phyloP scores from a whole-genome alignment of 2,797 vertebrate species.

The Knipowitschia caucasica region DNA sequence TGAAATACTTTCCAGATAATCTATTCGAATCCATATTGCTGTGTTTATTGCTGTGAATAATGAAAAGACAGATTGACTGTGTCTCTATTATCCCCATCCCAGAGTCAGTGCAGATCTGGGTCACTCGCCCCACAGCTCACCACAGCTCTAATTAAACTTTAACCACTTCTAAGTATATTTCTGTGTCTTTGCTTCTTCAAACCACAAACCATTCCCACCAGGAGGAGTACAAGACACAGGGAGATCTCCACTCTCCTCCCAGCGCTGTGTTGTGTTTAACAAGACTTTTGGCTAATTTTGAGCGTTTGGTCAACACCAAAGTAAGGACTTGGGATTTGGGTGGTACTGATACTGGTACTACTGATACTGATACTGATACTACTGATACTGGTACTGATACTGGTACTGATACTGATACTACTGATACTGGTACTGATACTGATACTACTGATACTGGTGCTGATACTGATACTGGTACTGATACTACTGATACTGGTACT shows the following conservation, averaged over 20 bases:
- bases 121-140: conserved; percentile 65
- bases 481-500: conserved; percentile 4
- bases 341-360: conserved; percentile 8
- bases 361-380: conserved; percentile 5
- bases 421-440: too few species aligned
- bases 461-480: too few species aligned
- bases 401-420: too few species aligned
- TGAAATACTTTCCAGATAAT: conserved; percentile 21
- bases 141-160: conserved; percentile 74
- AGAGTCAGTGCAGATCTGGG: conserved; percentile 69
- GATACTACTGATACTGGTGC: conserved; percentile 5
- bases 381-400: conserved; percentile 4
- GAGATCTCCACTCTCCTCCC: conserved; percentile 19
- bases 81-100: conserved; percentile 54
- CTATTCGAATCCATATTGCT: conserved; percentile 9
- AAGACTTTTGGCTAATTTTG: conserved; percentile 11
- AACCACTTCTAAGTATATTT: conserved; percentile 75
- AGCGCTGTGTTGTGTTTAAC: conserved; percentile 18
- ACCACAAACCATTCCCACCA: conserved; percentile 48
- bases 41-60: conserved; percentile 57
- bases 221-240: conserved; percentile 26
- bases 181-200: conserved; percentile 60
- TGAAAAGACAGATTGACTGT: conserved; percentile 45
- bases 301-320: conserved; percentile 15
- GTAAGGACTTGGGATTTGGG: conserved; percentile 9